phyloP scores from a whole-genome alignment of 2,888 invertebrate genomes.

The Schrankia costaestrigalis region DNA sequence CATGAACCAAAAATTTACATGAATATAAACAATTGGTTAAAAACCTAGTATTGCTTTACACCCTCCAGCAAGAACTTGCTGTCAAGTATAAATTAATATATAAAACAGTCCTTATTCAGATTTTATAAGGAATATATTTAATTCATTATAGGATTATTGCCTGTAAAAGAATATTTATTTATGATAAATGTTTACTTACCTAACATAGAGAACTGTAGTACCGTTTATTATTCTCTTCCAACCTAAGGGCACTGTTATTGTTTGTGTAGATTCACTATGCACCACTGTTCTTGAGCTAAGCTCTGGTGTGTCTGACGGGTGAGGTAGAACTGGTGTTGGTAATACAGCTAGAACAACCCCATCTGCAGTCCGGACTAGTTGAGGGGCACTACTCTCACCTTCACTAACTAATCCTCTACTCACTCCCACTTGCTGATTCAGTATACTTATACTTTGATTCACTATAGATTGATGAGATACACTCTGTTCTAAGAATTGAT shows the following conservation, averaged over 20 bases:
- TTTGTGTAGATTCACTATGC: constrained; percentile 65
- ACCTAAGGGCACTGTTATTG: constrained; percentile 72
- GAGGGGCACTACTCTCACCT: constrained; percentile 57
- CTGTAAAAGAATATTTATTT: too few species aligned
- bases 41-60: too few species aligned
- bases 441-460: constrained; percentile 76
- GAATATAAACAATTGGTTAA: too few species aligned
- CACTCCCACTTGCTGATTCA: constrained; percentile 75
- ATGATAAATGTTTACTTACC: constrained; percentile 47
- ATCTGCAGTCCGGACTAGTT: constrained; percentile 70
- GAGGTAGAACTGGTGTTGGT: constrained; percentile 51
- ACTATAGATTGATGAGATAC: constrained; percentile 76
- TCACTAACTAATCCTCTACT: constrained; percentile 61
- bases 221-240: constrained; percentile 74
- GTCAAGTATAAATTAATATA: too few species aligned
- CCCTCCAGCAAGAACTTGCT: too few species aligned
- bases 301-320: constrained; percentile 49
- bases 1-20: too few species aligned
- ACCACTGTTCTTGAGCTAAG: constrained; percentile 52
- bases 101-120: too few species aligned
- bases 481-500: constrained; percentile 78
- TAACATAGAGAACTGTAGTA: constrained; percentile 67
- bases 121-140: too few species aligned
- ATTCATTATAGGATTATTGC: too few species aligned
- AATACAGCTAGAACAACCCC: constrained; percentile 73